Evolutionary conservation across 2,888 invertebrate genomes (phyloP), one percentile per base, ranked within the genome.

Genomic region (Zaprionus bogoriensis): DNA sequence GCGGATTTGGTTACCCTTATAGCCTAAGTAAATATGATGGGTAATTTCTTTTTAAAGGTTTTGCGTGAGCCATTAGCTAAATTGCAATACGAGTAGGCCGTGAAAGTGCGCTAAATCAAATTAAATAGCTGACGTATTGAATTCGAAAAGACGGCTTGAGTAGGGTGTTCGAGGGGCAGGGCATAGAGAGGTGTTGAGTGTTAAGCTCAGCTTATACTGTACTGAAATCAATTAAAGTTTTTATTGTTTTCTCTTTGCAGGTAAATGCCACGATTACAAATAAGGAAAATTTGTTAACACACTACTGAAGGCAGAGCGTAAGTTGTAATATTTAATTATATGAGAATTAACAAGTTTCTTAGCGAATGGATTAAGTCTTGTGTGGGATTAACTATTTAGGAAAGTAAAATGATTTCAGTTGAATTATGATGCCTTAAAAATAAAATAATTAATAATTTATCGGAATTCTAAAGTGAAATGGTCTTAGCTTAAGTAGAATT

Each of bases 31-130:
- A 80, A 80, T 83, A 80, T 83, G 77, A 83, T 83, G 83, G 77
- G 80, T 80, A 86, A 86, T 80, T 80, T 79, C 66, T 67, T 74
- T 79, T 86, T 82, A 79, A 85, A 79, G 80, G 83, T 67, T 66
- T 51, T 82, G 52, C 68, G 80, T 83, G 84, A 54, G 66, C 80
- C 87, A 86, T 80, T 86, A 83, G 80, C 77, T 41, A 71, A 83
- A 86, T 80, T 74, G 80, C 77, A 70, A 86, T 79, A 53, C 63
- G 59, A 75, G 62, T 55, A 53, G 52, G 38, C 45, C 52, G 53
- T 51, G 30, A 63, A 59, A 41, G 41, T 22, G 61, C 50, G 53
- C 38, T 57, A 64, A 82, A 77, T 82, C 61, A 82, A 81, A 84
- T 78, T 77, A 84, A 84, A 82, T 82, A 45, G 62, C 72, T 57